Conservation (phyloP, 1,140 invertebrate species). For the Homalodisca vitripennis region DNA sequence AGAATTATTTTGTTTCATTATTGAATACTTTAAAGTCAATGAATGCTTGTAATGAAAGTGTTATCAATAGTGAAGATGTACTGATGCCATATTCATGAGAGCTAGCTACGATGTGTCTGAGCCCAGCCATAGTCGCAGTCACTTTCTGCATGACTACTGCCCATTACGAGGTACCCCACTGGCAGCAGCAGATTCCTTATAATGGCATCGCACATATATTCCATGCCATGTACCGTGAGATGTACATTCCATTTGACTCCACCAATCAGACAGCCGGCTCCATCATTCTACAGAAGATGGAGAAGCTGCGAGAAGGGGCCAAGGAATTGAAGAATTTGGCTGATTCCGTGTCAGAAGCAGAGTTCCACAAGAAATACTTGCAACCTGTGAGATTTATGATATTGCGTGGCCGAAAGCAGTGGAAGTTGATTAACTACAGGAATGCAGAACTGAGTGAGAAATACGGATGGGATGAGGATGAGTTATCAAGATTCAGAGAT, state of each 20-base stretch:
- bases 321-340: background rate
- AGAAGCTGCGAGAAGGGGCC: background rate
- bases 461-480: background rate
- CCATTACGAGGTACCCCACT: background rate
- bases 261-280: background rate
- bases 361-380: conserved; percentile 10
- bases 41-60: too few relatives aligned
- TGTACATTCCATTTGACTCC: background rate
- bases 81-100: too few relatives aligned
- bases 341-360: background rate
- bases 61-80: too few relatives aligned
- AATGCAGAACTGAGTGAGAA: background rate
- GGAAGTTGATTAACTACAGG: background rate
- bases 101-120: too few relatives aligned
- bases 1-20: too few relatives aligned
- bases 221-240: conserved; percentile 10
- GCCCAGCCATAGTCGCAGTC: too few relatives aligned
- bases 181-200: background rate
- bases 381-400: conserved; percentile 3
- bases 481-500: background rate
- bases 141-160: too few relatives aligned
- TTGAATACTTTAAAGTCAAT: too few relatives aligned
- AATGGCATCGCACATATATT: background rate
- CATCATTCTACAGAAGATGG: background rate
- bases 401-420: background rate